Base-by-base conservation (phyloP, 2,113 vertebrate genomes). In the Elgaria multicarinata region DNA sequence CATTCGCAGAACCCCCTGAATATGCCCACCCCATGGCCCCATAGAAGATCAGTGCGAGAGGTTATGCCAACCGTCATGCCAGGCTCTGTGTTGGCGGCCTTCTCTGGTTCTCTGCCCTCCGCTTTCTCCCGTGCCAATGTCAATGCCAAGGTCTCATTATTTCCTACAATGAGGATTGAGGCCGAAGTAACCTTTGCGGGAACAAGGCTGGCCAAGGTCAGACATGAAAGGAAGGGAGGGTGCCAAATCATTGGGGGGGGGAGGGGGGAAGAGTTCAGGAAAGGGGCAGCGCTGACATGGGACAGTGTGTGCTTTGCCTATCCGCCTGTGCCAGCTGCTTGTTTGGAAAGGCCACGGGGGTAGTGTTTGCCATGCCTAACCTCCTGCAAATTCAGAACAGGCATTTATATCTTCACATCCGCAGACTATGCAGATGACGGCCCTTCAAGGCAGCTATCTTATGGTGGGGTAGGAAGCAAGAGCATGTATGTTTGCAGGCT, bases 191-290 rank as follows among this genome's bases (percentile, higher is more conserved):
- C n/a, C 72, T 83, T 53, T 44, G 10, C 44, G 31, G 22, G 71
- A 83, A 22, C 3, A 13, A 77, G 81, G 16, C 44, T 20, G 62
- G 24, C 44, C 72, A 83, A 89, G 80, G 81, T 89, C 81, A 89
- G 72, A 84, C 53, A 89, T 39, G 72, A 84, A 89, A 53, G 55
- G 62, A 13, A 77, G n/a, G n/a, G 64, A 36, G 12, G 28, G 55
- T 84, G 88, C 81, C 81, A 84, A 42, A 24, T 64, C 62, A 46
- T n/a, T n/a, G n/a, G n/a, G n/a, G 3, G 58, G 62, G 69, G 22
- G 42, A 39, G 18, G n/a, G 72, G 50, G n/a, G 72, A 36, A 67
- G 55, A 55, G 74, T 89, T 89, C 14, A 53, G 44, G 72, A 55
- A 84, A 36, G 44, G n/a, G 62, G 44, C 58, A 89, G 42, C 2